Evolutionary conservation across 1,140 invertebrate species (phyloP), one percentile per base, ranked within the genome.

Genomic region (Rhysida immarginata): DNA sequence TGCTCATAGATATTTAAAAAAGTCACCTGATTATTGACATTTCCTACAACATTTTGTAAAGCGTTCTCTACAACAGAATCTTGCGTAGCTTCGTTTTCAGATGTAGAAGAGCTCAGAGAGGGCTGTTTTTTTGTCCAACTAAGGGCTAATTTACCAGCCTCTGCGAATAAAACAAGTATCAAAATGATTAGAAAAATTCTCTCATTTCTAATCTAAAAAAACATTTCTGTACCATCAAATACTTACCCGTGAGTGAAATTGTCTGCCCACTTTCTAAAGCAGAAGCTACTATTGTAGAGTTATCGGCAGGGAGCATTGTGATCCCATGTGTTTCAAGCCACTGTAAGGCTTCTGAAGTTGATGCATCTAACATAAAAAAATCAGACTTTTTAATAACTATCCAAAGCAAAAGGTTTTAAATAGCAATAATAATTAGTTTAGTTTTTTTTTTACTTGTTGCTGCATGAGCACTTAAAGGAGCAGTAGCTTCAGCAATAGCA

Each of bases 221-320:
- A 46, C 21, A 46, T 46, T 8, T 11, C 5, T 14, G 49, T 59
- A 24, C 46, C 11, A 50, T 50, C 49, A 3, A 35, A 2, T 14
- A 55, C 26, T 58, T 66, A 83, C 81, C 81, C 61, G 85, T 87
- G 46, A 88, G 70, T 53, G 84, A 77, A 20, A 88, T 77, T 44
- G 82, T 82, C 66, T 85, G 78, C 1, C 86, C 85, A 71, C 78
- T 84, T 72, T 86, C 82, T 62, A 89, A 75, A 13, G 84, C 84
- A 53, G 82, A 83, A 53, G 80, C 80, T 25, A 89, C 78, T 41
- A 83, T 78, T 27, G 81, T 82, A 5, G 76, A 75, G 54, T 83
- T 80, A 68, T 85, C 80, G 57, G 77, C 76, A 35, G 83, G 81
- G 59, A 87, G 77, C 77, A 86, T 83, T 24, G 80, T 82, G 46